phyloP scores from a whole-genome alignment of 2,888 invertebrate genomes.

The Drosophila siamana region DNA sequence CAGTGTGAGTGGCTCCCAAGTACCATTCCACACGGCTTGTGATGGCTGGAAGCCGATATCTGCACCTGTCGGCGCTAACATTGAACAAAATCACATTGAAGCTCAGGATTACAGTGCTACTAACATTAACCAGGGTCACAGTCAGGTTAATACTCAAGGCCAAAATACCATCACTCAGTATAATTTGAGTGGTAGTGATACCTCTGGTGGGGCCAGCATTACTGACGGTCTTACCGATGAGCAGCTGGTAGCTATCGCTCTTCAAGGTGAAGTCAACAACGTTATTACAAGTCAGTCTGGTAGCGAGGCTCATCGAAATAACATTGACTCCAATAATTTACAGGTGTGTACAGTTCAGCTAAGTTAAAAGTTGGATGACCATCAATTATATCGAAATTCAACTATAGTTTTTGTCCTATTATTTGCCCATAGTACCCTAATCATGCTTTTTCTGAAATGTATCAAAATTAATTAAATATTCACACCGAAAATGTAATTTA shows the following conservation, averaged over 20 bases:
- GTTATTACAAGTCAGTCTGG: slow-evolving; percentile 57
- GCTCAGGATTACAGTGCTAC: slow-evolving; percentile 83
- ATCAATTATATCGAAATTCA: too few relatives aligned
- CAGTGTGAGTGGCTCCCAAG: slow-evolving; percentile 79
- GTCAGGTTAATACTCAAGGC: slow-evolving; percentile 16
- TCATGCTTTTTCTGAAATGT: too few relatives aligned
- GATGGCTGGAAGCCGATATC: slow-evolving; percentile 95
- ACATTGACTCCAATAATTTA: slow-evolving; percentile 68
- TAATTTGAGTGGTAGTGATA: slow-evolving; percentile 17
- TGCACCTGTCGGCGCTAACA: slow-evolving; percentile 86
- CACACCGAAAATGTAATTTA: too few relatives aligned
- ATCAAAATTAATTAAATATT: too few relatives aligned
- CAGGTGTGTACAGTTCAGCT: slow-evolving; percentile 53
- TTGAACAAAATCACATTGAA: slow-evolving; percentile 82
- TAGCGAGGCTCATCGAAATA: slow-evolving; percentile 67
- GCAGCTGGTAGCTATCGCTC: slow-evolving; percentile 83
- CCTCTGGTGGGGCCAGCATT: slow-evolving; percentile 38
- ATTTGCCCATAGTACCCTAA: too few relatives aligned
- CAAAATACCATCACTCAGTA: slow-evolving; percentile 55
- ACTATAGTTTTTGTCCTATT: too few relatives aligned
- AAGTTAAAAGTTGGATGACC: too few relatives aligned
- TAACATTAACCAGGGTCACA: slow-evolving; percentile 70
- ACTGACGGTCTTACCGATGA: slow-evolving; percentile 82
- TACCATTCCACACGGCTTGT: slow-evolving; percentile 86
- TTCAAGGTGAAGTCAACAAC: slow-evolving; percentile 70